Evolutionary conservation across 2,113 vertebrate species (phyloP), one percentile per base, ranked within the genome.

Genomic region (Eulemur macaco): DNA sequence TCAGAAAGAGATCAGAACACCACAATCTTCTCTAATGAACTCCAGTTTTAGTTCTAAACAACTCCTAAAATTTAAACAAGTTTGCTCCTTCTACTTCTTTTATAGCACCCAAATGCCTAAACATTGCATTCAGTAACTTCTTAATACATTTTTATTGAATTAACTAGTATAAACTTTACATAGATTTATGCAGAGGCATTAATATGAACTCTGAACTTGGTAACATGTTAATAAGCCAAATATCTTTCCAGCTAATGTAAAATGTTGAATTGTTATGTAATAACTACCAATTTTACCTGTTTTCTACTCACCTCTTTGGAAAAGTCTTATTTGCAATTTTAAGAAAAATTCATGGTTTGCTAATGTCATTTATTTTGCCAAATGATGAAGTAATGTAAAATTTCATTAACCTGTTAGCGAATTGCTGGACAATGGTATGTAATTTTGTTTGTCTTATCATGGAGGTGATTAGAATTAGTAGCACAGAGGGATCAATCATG

Each of bases 351-450:
- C 12, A 25, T 58, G 73, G 69, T 60, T 91, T 76, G 66, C 27
- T 82, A 78, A 90, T 85, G 27, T 25, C 91, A 83, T 97, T 96
- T 50, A 96, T 69, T 84, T 84, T 89, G 34, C 81, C 95, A 97
- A 95, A 95, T 93, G 96, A 94, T 85, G 10, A 94, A 82, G 81
- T 69, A 85, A 92, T 82, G 86, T 42, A 96, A 85, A 95, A 94
- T 88, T 82, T 95, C 47, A 92, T 90, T 86, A 89, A 54, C 60
- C 27, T 42, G 85, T 78, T 82, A 88, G 31, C 63, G 66, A 97
- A 95, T 54, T 89, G 76, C 52, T 87, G 39, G 83, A 76, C 52
- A 78, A 86, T 2, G 5, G 58, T 69, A 87, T 74, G 50, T 50
- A 73, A 88, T 91, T 96, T 74, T 74, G 37, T 87, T 90, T 74